Evolutionary conservation across 2,888 invertebrate species (phyloP).

Genomic region (Cyaniris semiargus): DNA sequence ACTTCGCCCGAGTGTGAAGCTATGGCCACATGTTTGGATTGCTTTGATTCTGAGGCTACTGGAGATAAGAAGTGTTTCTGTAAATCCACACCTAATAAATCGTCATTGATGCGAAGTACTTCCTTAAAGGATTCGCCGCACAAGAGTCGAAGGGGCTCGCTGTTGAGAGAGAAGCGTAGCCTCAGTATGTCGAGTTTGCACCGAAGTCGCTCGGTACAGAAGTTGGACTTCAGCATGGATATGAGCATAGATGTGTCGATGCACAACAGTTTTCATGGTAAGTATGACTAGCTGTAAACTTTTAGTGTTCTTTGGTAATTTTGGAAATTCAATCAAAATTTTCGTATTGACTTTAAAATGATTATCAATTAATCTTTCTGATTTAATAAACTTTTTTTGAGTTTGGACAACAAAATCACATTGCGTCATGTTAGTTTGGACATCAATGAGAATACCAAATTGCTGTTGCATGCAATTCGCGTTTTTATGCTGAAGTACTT

Average conservation of each 20-base stretch:
- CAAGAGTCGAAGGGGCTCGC: conserved; percentile 55
- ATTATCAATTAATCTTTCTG: too few species aligned
- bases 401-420: too few species aligned
- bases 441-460: too few species aligned
- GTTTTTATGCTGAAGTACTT: too few species aligned
- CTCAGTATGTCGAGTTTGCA: conserved; percentile 68
- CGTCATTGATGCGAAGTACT: conserved; percentile 57
- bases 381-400: too few species aligned
- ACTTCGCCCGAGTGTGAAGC: conserved; percentile 69
- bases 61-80: conserved; percentile 60
- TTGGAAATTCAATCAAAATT: too few species aligned
- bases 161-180: conserved; percentile 63
- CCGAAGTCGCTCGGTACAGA: conserved; percentile 73
- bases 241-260: conserved; percentile 76
- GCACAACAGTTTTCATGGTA: conserved; percentile 66
- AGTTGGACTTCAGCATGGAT: conserved; percentile 77
- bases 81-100: conserved; percentile 61
- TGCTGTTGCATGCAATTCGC: too few species aligned
- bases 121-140: conserved; percentile 67
- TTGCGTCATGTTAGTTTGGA: too few species aligned
- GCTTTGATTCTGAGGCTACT: conserved; percentile 53
- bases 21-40: conserved; percentile 68
- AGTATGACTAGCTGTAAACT: conserved; percentile 24
- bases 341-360: too few species aligned
- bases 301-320: too few species aligned